Conservation (phyloP, 2,797 vertebrate genomes). For the Syncerus caffer region DNA sequence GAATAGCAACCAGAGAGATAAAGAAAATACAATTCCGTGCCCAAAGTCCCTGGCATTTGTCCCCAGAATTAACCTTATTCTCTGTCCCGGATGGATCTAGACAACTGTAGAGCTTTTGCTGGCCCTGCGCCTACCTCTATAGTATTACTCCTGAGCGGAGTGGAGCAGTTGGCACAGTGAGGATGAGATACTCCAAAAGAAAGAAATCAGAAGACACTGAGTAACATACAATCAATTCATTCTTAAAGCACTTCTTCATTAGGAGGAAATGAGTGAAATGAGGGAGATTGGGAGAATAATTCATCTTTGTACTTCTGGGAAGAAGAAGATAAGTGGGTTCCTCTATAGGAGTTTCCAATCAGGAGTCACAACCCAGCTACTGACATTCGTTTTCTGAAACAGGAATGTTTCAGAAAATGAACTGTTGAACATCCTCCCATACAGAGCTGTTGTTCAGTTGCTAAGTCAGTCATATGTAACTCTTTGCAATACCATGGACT, state of each 20-base stretch:
- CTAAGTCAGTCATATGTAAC: background rate
- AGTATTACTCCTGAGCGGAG: fast-evolving
- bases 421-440: background rate
- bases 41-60: background rate
- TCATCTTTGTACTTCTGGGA: background rate
- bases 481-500: background rate
- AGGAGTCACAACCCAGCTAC: background rate
- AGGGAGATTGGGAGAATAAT: background rate
- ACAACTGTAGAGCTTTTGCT: background rate
- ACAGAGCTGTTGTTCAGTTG: background rate
- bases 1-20: background rate
- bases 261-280: background rate
- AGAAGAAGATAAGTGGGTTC: background rate
- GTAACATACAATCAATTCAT: background rate
- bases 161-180: background rate
- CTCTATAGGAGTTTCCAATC: background rate
- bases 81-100: background rate
- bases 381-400: background rate
- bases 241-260: background rate
- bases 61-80: background rate
- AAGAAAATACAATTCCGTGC: background rate
- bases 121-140: fast-evolving
- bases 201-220: background rate
- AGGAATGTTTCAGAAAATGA: too few relatives aligned
- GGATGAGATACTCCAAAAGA: background rate